Percentiles rank a stretch among this genome's conserved stretches.
phyloP scores from a whole-genome alignment of 35 echinoderm and acorn worm species.

The Acanthaster planci region DNA sequence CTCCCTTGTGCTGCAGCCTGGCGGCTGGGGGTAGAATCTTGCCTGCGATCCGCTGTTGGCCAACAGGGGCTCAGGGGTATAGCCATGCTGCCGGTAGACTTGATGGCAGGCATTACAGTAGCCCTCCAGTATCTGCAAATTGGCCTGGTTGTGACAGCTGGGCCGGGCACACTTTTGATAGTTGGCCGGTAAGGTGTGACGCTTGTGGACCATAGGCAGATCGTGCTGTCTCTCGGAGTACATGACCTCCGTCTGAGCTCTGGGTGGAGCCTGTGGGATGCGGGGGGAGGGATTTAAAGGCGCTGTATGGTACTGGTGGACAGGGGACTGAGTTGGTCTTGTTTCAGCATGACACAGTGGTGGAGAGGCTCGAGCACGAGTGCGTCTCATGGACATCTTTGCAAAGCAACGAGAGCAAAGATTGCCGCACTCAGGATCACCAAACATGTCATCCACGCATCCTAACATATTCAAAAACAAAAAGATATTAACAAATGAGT shows the following conservation, averaged over 20 bases:
- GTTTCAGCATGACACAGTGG: neutral
- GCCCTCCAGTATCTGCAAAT: conserved; percentile 55
- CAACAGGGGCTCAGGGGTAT: neutral
- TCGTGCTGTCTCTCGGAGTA: neutral
- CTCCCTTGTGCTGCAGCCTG: neutral
- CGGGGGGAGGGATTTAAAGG: conserved; percentile 33
- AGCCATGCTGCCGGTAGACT: neutral
- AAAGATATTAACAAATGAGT: neutral
- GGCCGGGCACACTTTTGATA: conserved; percentile 23
- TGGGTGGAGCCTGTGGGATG: neutral
- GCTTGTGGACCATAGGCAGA: neutral
- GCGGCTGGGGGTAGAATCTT: neutral
- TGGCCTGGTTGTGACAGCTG: conserved; percentile 46
- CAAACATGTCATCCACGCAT: conserved; percentile 51
- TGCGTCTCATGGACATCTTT: neutral
- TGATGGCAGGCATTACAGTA: conserved; percentile 64
- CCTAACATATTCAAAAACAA: neutral
- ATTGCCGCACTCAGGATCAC: conserved; percentile 31
- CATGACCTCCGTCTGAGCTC: neutral
- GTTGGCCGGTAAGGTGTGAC: neutral
- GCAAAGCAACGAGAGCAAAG: conserved; percentile 57
- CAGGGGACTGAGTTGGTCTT: neutral
- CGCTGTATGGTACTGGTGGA: conserved; percentile 19
- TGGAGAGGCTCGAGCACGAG: neutral
- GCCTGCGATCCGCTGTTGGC: neutral